A percentile compares a stretch with the other conserved stretches of the same genome.
Evolutionary conservation across 2,113 vertebrate species (phyloP).

Genomic region (Lathamus discolor): DNA sequence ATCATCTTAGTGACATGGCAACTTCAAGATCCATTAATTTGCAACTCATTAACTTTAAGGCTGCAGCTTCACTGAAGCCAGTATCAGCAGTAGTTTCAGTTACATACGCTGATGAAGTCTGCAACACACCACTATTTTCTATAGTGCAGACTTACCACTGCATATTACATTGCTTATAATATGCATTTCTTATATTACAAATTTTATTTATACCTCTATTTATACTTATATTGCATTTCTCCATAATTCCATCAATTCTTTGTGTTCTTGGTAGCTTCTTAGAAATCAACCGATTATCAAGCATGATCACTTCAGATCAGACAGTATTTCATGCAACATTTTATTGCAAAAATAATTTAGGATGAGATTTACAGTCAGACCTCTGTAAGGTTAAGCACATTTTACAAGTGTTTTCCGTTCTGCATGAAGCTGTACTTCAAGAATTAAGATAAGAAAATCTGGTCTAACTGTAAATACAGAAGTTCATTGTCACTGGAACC

Average conservation of each 20-base stretch:
- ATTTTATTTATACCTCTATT: not conserved
- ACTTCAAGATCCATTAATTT: not conserved
- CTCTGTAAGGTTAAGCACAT: not conserved
- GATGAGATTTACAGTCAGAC: slow-evolving; percentile 7
- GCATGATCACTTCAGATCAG: not conserved
- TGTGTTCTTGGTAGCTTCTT: not conserved
- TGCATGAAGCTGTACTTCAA: not conserved
- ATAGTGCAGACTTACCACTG: not conserved
- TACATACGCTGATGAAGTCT: accelerated
- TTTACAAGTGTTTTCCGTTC: not conserved
- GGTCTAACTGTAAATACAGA: slow-evolving; percentile 9
- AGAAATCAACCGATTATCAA: not conserved
- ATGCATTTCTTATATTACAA: not conserved
- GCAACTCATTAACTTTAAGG: not conserved
- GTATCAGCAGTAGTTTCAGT: not conserved
- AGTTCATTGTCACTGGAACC: not conserved
- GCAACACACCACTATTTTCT: not conserved
- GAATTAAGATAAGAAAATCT: not conserved
- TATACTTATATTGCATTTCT: not conserved
- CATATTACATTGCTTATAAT: too few relatives aligned
- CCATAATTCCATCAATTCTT: not conserved
- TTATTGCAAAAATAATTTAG: slow-evolving; percentile 68
- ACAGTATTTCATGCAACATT: slow-evolving; percentile 23
- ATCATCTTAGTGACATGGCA: too few relatives aligned
- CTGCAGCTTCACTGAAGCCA: not conserved